These are phyloP conservation scores for Decapterus maruadsi DNA, from an alignment of 2,797 vertebrate genomes.

Conservation along the genomic window DNA sequence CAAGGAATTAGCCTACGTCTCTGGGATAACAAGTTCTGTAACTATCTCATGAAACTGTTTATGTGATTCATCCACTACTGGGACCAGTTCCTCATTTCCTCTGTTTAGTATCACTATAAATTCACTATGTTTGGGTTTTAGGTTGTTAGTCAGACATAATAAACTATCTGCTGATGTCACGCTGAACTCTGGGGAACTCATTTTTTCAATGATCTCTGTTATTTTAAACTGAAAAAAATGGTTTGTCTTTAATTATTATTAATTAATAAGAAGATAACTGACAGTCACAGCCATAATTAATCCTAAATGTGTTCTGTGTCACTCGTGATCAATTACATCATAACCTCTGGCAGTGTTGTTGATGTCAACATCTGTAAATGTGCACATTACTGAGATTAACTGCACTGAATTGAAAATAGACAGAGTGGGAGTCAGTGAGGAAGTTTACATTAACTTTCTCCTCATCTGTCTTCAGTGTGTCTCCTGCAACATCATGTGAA, in stretches of 20 bases:
- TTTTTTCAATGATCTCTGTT: not conserved
- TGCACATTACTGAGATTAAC: not conserved
- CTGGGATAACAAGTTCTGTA: not conserved
- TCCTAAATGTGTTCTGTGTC: not conserved
- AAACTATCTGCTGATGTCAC: not conserved
- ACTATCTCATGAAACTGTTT: no score
- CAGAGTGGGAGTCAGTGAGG: not conserved
- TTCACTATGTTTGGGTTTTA: not conserved
- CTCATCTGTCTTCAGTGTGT: not conserved
- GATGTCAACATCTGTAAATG: not conserved
- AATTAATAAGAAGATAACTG: not conserved
- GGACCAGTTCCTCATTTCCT: not conserved
- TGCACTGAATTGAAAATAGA: not conserved
- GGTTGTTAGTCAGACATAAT: not conserved
- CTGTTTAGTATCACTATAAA: not conserved
- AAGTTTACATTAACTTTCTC: constrained; percentile 25
- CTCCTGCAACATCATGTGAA: constrained; percentile 2
- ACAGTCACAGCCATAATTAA: not conserved
- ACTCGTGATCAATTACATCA: not conserved
- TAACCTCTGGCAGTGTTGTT: not conserved
- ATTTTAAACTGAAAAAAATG: not conserved
- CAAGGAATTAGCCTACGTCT: not conserved
- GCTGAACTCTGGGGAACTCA: not conserved
- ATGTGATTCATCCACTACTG: no score
- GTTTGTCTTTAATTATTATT: not conserved